A percentile compares a stretch with the other conserved stretches of the same genome.
phyloP scores from a whole-genome alignment of 2,113 vertebrate species.

The Eulacestoma nigropectus region DNA sequence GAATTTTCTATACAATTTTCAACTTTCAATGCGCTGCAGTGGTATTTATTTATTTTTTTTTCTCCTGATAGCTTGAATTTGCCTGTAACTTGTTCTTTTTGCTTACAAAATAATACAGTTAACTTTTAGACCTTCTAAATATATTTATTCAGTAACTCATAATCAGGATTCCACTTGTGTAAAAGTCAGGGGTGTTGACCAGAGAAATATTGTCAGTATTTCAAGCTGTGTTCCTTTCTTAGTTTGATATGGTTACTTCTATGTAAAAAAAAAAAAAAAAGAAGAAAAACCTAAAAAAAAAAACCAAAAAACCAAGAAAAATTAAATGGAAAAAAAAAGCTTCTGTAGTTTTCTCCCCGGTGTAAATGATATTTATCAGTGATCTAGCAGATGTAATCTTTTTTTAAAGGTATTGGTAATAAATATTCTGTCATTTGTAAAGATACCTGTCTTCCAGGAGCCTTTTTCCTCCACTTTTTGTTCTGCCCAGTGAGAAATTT shows the following conservation, averaged over 20 bases:
- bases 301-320: slow-evolving; percentile 61
- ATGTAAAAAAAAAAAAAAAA: slow-evolving; percentile 55
- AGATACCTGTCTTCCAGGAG: slow-evolving; percentile 68
- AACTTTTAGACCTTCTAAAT: slow-evolving; percentile 66
- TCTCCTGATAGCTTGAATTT: slow-evolving; percentile 62
- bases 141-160: slow-evolving; percentile 69
- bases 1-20: slow-evolving; percentile 66
- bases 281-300: background rate
- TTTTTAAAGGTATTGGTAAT: slow-evolving; percentile 83
- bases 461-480: slow-evolving; percentile 50
- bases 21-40: slow-evolving; percentile 50
- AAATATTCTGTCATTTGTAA: slow-evolving; percentile 83
- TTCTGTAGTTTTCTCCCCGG: slow-evolving; percentile 70
- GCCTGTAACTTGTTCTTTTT: slow-evolving; percentile 66
- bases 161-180: slow-evolving; percentile 73
- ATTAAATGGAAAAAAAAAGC: slow-evolving; percentile 35
- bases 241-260: slow-evolving; percentile 75
- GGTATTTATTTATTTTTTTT: background rate
- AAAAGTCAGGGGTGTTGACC: slow-evolving; percentile 68
- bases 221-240: slow-evolving; percentile 75
- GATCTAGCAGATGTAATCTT: slow-evolving; percentile 78
- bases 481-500: background rate
- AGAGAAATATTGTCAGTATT: slow-evolving; percentile 76
- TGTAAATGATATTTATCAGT: slow-evolving; percentile 76
- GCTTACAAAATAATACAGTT: slow-evolving; percentile 61